phyloP scores from a whole-genome alignment of 2,113 vertebrate species.

The Xiphorhynchus elegans region DNA sequence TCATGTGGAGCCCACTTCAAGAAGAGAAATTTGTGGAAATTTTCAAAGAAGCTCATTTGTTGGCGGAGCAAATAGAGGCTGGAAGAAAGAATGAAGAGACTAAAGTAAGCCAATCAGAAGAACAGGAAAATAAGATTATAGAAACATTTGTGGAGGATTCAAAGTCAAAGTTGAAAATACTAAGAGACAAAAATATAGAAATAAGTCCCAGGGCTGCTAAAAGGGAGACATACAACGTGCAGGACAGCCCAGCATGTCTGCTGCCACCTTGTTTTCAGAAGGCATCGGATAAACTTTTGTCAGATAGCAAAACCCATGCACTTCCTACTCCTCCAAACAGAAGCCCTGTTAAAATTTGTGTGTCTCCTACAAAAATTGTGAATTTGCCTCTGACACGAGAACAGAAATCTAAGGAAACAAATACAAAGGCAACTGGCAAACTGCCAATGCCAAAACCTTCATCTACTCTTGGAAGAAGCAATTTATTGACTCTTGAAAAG shows the following conservation, averaged over 20 bases:
- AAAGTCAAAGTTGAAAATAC: conserved; percentile 74
- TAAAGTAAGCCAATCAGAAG: background rate
- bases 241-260: conserved; percentile 77
- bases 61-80: conserved; percentile 81
- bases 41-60: conserved; percentile 84
- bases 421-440: background rate
- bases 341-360: conserved; percentile 61
- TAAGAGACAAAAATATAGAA: conserved; percentile 54
- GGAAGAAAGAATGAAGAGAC: background rate
- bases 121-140: background rate
- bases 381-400: background rate
- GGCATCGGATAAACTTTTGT: background rate
- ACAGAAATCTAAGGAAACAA: background rate
- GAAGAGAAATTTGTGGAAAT: conserved; percentile 87
- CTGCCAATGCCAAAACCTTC: conserved; percentile 4
- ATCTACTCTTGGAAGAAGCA: conserved; percentile 20
- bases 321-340: background rate
- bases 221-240: conserved; percentile 85
- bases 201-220: conserved; percentile 80
- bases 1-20: conserved; percentile 80
- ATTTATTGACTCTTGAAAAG: conserved; percentile 64
- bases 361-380: background rate
- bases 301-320: background rate
- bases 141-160: conserved; percentile 83
- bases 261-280: conserved; percentile 72